Evolutionary conservation across 2,797 vertebrate species (phyloP).

Genomic region (Malacoctenus gilli): DNA sequence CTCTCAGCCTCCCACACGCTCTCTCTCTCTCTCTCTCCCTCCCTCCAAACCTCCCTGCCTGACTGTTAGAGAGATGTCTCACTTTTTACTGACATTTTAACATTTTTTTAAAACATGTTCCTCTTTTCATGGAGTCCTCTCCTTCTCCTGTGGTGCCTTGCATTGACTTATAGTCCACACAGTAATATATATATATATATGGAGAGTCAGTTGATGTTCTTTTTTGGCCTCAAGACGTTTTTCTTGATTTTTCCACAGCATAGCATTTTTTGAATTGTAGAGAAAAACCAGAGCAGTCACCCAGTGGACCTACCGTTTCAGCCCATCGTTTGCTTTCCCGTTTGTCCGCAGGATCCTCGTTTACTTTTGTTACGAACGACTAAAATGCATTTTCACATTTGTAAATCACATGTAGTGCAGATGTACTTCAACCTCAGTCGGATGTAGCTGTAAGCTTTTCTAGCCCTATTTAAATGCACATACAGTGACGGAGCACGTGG

Average conservation of each 20-base stretch:
- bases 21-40: slow-evolving; percentile 41
- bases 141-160: slow-evolving; percentile 86
- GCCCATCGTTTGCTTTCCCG: slow-evolving; percentile 59
- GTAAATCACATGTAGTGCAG: slow-evolving; percentile 59
- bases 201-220: slow-evolving; percentile 56
- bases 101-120: slow-evolving; percentile 67
- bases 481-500: slow-evolving; percentile 47
- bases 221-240: slow-evolving; percentile 53
- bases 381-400: slow-evolving; percentile 56
- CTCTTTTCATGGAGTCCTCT: slow-evolving; percentile 71
- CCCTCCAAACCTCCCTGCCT: slow-evolving; percentile 49
- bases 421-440: slow-evolving; percentile 56
- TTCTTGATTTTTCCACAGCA: slow-evolving; percentile 58
- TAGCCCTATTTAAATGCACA: slow-evolving; percentile 65
- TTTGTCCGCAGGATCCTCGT: slow-evolving; percentile 56
- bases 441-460: slow-evolving; percentile 64
- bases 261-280: slow-evolving; percentile 67
- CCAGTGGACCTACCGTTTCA: slow-evolving; percentile 72
- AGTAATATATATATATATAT: slow-evolving; percentile 81
- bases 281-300: slow-evolving; percentile 61
- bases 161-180: slow-evolving; percentile 79
- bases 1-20: slow-evolving; percentile 15
- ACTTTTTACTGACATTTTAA: slow-evolving; percentile 77
- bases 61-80: slow-evolving; percentile 71
- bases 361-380: slow-evolving; percentile 58